Evolutionary conservation across 2,888 invertebrate genomes (phyloP).

Genomic region (Orthosia gracilis): DNA sequence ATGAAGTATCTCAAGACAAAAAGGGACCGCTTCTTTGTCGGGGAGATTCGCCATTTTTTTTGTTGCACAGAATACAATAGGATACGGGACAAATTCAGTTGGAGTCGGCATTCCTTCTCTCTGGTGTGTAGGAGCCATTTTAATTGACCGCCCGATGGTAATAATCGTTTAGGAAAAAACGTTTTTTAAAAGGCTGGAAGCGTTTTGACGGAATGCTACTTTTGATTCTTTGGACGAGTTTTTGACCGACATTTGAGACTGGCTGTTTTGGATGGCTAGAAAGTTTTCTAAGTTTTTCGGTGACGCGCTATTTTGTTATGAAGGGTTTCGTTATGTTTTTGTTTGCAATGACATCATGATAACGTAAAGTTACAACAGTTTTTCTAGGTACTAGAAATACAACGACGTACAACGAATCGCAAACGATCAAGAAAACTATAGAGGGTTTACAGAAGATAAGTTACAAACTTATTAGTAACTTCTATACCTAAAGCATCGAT

Average conservation of each 20-base stretch:
- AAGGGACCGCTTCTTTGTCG: conserved; percentile 87
- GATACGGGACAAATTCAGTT: conserved; percentile 84
- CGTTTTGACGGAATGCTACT: conserved; percentile 87
- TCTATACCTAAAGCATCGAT: background rate
- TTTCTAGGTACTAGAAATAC: background rate
- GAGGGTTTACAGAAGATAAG: too few species aligned
- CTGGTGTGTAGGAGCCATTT: conserved; percentile 89
- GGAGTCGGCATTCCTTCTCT: conserved; percentile 80
- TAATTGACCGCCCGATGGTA: conserved; percentile 85
- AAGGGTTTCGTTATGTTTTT: conserved; percentile 12
- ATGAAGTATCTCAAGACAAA: conserved; percentile 83
- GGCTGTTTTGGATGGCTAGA: conserved; percentile 63
- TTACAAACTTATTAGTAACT: too few species aligned
- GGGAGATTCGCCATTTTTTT: conserved; percentile 78
- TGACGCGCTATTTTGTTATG: conserved; percentile 29
- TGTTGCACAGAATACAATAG: conserved; percentile 84
- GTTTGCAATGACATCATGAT: background rate
- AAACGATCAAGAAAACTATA: too few species aligned
- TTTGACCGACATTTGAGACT: conserved; percentile 70
- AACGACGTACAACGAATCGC: too few species aligned
- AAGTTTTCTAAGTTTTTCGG: conserved; percentile 29
- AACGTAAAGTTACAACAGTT: background rate
- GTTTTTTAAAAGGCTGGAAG: conserved; percentile 72
- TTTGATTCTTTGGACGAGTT: conserved; percentile 75
- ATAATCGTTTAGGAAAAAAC: conserved; percentile 79